phyloP scores from a whole-genome alignment of 1,140 invertebrate genomes.

The Chionoecetes opilio region DNA sequence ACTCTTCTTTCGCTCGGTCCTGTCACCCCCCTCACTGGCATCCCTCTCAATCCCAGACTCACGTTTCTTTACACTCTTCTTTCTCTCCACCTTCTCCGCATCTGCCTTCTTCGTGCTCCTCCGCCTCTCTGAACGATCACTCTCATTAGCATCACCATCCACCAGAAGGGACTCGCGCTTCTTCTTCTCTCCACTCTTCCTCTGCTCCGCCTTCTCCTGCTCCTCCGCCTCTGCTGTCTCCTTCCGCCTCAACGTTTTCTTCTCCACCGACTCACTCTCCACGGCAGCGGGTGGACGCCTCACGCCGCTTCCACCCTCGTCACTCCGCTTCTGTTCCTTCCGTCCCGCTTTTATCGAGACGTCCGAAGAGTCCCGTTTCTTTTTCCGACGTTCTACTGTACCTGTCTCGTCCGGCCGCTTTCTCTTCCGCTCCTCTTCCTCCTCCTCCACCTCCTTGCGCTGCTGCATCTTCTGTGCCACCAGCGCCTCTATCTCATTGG shows the following conservation, averaged over 20 bases:
- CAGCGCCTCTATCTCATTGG: conserved; percentile 71
- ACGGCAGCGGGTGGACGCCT: conserved; percentile 62
- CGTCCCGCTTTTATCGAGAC: neutral
- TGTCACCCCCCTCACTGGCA: conserved; percentile 63
- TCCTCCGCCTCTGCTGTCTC: neutral
- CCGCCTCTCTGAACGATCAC: conserved; percentile 74
- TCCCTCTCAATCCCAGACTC: conserved; percentile 55
- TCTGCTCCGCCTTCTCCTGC: neutral
- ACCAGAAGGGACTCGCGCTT: conserved; percentile 63
- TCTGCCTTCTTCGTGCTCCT: conserved; percentile 63
- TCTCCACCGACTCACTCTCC: conserved; percentile 51
- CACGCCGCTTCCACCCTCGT: conserved; percentile 3
- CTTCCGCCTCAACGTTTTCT: conserved; percentile 37
- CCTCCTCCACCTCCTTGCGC: conserved; percentile 62
- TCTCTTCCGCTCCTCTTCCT: conserved; percentile 67
- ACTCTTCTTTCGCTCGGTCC: conserved; percentile 75
- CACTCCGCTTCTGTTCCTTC: conserved; percentile 19
- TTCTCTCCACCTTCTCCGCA: conserved; percentile 48
- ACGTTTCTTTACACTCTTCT: conserved; percentile 62
- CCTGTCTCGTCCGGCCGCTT: conserved; percentile 60
- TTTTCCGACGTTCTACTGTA: conserved; percentile 71
- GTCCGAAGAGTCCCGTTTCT: conserved; percentile 71
- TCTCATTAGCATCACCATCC: conserved; percentile 69
- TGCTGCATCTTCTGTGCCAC: conserved; percentile 67
- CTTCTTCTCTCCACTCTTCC: conserved; percentile 50